phyloP scores from a whole-genome alignment of 2,797 vertebrate species.

The Notoglanidium macrostoma region DNA sequence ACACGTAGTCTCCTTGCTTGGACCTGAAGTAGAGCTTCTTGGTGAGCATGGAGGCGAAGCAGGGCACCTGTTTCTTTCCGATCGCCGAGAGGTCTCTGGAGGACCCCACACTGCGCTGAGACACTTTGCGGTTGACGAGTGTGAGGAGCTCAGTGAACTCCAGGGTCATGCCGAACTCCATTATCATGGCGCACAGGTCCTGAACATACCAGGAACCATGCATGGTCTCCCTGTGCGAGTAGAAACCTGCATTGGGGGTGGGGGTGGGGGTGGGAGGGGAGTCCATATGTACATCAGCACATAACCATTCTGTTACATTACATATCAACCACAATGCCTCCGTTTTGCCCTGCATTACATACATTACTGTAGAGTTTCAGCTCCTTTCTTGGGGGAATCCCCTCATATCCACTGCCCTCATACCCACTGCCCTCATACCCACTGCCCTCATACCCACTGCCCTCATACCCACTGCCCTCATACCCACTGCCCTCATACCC shows the following conservation, averaged over 20 bases:
- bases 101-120: slow-evolving; percentile 77
- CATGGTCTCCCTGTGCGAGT: slow-evolving; percentile 87
- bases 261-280: too few relatives aligned
- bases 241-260: slow-evolving; percentile 79
- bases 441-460: background rate
- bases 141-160: slow-evolving; percentile 94
- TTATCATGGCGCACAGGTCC: slow-evolving; percentile 86
- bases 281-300: background rate
- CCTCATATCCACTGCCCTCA: background rate
- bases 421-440: background rate
- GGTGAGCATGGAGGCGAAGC: slow-evolving; percentile 96
- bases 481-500: too few relatives aligned
- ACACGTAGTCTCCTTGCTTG: slow-evolving; percentile 66
- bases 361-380: background rate
- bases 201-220: slow-evolving; percentile 96
- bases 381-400: background rate
- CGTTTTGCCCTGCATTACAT: background rate
- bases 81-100: slow-evolving; percentile 69
- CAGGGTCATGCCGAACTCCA: slow-evolving; percentile 72
- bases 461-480: too few relatives aligned
- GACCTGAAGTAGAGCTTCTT: slow-evolving; percentile 89
- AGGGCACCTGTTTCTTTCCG: slow-evolving; percentile 97
- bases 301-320: background rate
- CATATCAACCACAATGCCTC: background rate
- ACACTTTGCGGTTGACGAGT: slow-evolving; percentile 91